These are phyloP conservation scores for Carcinoscorpius rotundicauda DNA, from an alignment of 1,140 invertebrate genomes.

Conservation along the genomic window DNA sequence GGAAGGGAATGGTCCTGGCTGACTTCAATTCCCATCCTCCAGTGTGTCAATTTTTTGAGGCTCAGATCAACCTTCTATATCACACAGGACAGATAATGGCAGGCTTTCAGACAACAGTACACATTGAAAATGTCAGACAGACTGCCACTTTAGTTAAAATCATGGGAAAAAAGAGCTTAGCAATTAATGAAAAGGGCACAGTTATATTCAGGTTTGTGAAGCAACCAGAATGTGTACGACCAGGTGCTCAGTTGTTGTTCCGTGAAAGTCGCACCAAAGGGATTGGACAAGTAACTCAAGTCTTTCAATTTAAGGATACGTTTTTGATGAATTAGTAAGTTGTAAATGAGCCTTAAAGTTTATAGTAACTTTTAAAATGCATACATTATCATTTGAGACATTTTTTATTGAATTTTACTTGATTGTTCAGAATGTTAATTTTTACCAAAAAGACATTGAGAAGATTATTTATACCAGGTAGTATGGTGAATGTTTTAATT, in stretches of 20 bases:
- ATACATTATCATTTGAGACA: too few relatives aligned
- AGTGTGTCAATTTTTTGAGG: conserved; percentile 39
- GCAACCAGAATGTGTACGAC: conserved; percentile 83
- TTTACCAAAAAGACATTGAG: too few relatives aligned
- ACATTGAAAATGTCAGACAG: conserved; percentile 88
- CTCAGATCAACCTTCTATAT: conserved; percentile 69
- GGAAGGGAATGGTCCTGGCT: conserved; percentile 60
- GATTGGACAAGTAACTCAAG: conserved; percentile 77
- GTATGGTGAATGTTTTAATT: too few relatives aligned
- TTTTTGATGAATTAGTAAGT: too few relatives aligned
- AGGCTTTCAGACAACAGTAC: conserved; percentile 87
- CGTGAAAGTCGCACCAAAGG: conserved; percentile 77
- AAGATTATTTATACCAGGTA: too few relatives aligned
- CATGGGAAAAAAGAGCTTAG: conserved; percentile 43
- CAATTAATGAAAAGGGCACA: conserved; percentile 70
- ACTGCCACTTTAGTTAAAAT: conserved; percentile 70
- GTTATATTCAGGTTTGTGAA: conserved; percentile 79
- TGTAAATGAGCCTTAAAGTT: too few relatives aligned
- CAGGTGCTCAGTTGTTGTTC: conserved; percentile 72
- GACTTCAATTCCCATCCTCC: conserved; percentile 11
- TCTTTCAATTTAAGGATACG: conserved; percentile 40
- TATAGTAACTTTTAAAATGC: too few relatives aligned
- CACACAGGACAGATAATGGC: conserved; percentile 68
- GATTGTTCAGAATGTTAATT: too few relatives aligned
- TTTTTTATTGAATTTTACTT: too few relatives aligned